A percentile compares a stretch with the other conserved stretches of the same genome.
Conservation (phyloP, 37 sponge, comb jelly and placozoan species). For the Halichondria panicea region DNA sequence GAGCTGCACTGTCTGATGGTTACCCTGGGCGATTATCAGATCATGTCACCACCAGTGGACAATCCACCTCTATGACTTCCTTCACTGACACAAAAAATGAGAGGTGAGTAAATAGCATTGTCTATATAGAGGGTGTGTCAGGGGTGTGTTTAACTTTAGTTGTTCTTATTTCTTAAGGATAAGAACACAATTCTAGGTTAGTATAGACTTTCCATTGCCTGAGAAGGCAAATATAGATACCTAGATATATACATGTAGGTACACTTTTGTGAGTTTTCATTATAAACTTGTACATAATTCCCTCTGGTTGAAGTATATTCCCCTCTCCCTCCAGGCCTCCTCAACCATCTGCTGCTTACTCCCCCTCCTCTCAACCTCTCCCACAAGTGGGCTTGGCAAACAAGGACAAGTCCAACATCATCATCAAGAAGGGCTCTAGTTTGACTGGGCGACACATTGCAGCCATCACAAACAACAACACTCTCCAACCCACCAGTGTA, state of each 20-base stretch:
- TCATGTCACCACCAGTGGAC: slow-evolving; percentile 27
- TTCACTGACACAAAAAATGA: slow-evolving; percentile 30
- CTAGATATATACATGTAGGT: too few relatives aligned
- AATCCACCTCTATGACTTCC: slow-evolving; percentile 15
- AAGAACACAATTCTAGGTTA: too few relatives aligned
- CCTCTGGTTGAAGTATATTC: too few relatives aligned
- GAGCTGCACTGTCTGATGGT: not conserved
- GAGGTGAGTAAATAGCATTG: slow-evolving; percentile 9
- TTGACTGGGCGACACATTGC: slow-evolving; percentile 64
- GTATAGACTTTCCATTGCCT: too few relatives aligned
- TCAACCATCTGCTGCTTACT: slow-evolving; percentile 22
- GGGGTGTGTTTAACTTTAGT: too few relatives aligned
- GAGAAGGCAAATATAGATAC: too few relatives aligned
- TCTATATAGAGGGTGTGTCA: too few relatives aligned
- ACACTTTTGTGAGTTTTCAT: too few relatives aligned
- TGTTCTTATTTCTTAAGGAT: too few relatives aligned
- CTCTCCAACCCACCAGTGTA: too few relatives aligned
- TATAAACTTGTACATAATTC: too few relatives aligned
- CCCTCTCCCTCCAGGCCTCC: slow-evolving; percentile 19
- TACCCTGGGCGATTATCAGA: not conserved
- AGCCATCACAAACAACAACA: slow-evolving; percentile 32
- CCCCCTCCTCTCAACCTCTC: not conserved
- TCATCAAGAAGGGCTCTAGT: slow-evolving; percentile 39
- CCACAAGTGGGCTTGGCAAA: not conserved
- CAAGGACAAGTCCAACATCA: slow-evolving; percentile 21